Evolutionary conservation across 2,888 invertebrate genomes (phyloP), one percentile per base, ranked within the genome.

Genomic region (Theretra japonica): DNA sequence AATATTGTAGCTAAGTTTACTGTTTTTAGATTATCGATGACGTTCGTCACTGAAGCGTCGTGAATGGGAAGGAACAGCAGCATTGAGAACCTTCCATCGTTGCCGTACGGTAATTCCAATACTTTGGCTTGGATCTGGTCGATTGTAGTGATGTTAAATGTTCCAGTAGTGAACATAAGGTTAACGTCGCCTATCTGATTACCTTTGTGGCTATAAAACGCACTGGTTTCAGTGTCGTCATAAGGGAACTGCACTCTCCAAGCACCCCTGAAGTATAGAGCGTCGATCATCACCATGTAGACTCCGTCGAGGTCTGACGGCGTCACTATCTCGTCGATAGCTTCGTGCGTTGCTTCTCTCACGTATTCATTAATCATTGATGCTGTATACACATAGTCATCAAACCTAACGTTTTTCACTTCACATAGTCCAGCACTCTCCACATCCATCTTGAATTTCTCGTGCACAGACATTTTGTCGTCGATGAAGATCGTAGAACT

Each of bases 51-150:
- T 0, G 89, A 81, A 21, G 90, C 88, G 30, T 92, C 92, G 48
- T 86, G 83, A 70, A 91, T 84, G 0, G 97, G 97, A 41, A 97
- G 81, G 73, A 96, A 88, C 3, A 96, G 79, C 7, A 96, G 86
- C 96, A 97, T 96, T 0, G 96, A 95, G 73, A 95, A 94, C 71
- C 94, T 92, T 17, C 80, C 80, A 0, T 80, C 82, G 0, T 84
- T 76, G 0, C 89, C 91, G 56, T 92, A 94, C 0, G 92, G 92
- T 7, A 94, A 73, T 75, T 94, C 92, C 4, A 93, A 50, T 0
- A 93, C 87, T 23, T 73, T 76, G 0, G 92, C 88, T 3, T 84
- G 73, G 15, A 94, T 79, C 53, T 77, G 76, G 0, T 79, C 70
- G 0, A 92, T 58, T 0, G 21, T 11, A 3, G 82, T 79, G 0